Conservation (phyloP, 1,140 invertebrate species). For the Drosophila cardini region DNA sequence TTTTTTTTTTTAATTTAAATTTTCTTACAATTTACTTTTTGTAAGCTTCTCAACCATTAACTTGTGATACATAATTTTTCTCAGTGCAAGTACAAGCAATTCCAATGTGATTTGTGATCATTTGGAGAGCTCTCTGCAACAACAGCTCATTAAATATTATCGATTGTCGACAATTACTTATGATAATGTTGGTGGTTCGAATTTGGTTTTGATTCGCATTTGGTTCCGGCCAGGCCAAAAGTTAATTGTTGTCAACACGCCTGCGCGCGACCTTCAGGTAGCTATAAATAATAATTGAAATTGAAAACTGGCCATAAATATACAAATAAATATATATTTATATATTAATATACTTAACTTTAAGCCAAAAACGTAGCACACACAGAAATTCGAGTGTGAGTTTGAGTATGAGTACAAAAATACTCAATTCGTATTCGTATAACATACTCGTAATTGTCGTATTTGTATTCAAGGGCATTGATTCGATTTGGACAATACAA, state of each 20-base stretch:
- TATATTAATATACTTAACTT: neutral
- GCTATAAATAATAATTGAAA: constrained; percentile 46
- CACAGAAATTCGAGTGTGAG: neutral
- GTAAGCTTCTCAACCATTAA: too few species aligned
- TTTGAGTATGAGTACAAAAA: constrained; percentile 26
- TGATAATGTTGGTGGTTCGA: constrained; percentile 23
- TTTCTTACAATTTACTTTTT: too few species aligned
- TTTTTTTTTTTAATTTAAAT: neutral
- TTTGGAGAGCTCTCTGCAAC: constrained; percentile 7
- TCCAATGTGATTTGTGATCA: constrained; percentile 24
- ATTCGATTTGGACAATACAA: constrained; percentile 13
- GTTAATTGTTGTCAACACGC: constrained; percentile 49
- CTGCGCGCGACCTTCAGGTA: constrained; percentile 33
- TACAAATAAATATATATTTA: too few species aligned
- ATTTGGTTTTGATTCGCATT: neutral
- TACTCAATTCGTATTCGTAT: constrained; percentile 25
- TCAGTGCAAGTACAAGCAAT: neutral
- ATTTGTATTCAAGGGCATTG: constrained; percentile 34
- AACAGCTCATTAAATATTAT: constrained; percentile 27
- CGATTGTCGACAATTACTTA: constrained; percentile 32
- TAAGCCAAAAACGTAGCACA: constrained; percentile 13
- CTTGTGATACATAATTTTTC: neutral
- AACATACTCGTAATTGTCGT: neutral
- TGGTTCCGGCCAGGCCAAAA: constrained; percentile 24
- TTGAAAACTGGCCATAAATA: constrained; percentile 47